Base-by-base conservation (phyloP, 2,888 invertebrate genomes). In the Acleris holmiana region DNA sequence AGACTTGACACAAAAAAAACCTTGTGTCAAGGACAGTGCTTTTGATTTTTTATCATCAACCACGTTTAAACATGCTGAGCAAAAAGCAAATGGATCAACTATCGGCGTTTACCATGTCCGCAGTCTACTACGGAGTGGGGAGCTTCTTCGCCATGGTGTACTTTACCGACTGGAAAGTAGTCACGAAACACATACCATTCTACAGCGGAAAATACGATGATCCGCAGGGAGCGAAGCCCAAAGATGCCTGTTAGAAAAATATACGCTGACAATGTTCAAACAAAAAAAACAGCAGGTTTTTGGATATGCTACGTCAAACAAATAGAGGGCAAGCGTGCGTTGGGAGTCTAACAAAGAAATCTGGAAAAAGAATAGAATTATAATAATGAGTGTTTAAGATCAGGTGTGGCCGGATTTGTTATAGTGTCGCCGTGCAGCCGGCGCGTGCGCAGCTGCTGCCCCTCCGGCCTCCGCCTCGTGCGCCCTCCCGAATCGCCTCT, bases 121-220 rank as follows among this genome's bases (percentile, higher is more conserved):
- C 92, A 5, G 71, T 89, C 4, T 79, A 86, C 0, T 97, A 94
- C 78, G 95, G 96, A 21, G 80, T 93, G 40, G 91, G 94, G 0
- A 93, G 92, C 44, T 82, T 93, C n/a, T 73, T 94, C 13, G 85
- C 83, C 0, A 61, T 95, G 15, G 74, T 95, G 1, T 97, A 96
- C 79, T 83, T 95, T 57, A 96, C 96, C 0, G 97, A 97, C 75
- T 97, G 97, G 97, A 95, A 94, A 80, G 76, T 93, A 10, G 82
- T 97, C 15, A 89, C 94, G 29, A 93, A 93, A 69, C 95, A 94
- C 78, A 82, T 97, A 59, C 97, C 97, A 6, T 95, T 94, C 82
- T 97, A 96, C 82, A 94, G 94, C 75, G 93, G 93, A 35, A 95
- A 96, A 86, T 96, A 94, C 69, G 80, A 84, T 63, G 77, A 80